Base-by-base conservation (phyloP, 2,888 invertebrate genomes). In the Sarcophaga variegata region DNA sequence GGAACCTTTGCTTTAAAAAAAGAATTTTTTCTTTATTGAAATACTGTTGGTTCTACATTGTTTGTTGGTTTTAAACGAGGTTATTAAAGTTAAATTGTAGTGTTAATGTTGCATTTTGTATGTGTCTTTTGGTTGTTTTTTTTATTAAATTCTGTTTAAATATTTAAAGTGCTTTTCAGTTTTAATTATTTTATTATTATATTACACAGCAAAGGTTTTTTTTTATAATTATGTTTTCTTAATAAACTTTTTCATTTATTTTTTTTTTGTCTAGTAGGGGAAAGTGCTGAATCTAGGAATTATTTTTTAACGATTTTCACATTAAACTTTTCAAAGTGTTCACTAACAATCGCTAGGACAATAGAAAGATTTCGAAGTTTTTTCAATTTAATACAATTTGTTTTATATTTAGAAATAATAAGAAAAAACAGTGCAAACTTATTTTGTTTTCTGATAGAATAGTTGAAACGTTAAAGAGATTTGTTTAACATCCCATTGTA, bases 131-230 rank as follows among this genome's bases (percentile, higher is more conserved):
- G 47, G 47, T 25, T 69, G 6, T 25, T 47, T 59, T 22, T 37
- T 64, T 63, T 69, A 60, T 59, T 72, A 4, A 60, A 49, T 79
- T 49, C 62, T 72, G 17, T 74, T 14, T 83, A 22, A 78, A 70
- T 79, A 70, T 74, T 74, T 74, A 80, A 76, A 76, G 84, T 85
- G 84, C 84, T 81, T 85, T 83, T 64, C 17, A 5, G 11, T 76
- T 76, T 76, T 66, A 76, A 72, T 80, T 70, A 22, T 5, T 62
- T 62, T 77, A 72, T 85, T 80, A 84, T 80, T 85, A 85, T 84
- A 74, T 85, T 86, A 82, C 85, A 86, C 81, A 75, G 82, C 81
- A 86, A 79, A 82, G 82, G 82, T 80, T 66, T 84, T 64, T 47
- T 67, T 20, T 37, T 59, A 63, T 69, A 54, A 14, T 54, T 54